These are phyloP conservation scores for Scaptomyza hsui DNA, from an alignment of 1,140 invertebrate species.

Conservation along the genomic window DNA sequence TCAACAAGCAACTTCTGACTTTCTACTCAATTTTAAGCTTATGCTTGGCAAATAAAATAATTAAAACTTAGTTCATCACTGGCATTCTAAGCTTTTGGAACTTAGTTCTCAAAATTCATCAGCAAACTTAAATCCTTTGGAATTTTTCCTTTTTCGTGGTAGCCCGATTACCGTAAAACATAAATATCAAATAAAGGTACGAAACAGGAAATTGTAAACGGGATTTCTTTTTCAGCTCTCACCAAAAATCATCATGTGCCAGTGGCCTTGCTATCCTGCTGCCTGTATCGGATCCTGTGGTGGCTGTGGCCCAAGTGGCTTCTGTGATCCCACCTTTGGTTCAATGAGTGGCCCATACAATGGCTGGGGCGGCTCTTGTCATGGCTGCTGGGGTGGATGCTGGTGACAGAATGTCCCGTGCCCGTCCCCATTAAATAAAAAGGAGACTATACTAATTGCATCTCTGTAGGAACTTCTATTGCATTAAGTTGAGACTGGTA, in stretches of 20 bases:
- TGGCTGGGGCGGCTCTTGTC: conserved; percentile 4
- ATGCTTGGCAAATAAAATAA: neutral
- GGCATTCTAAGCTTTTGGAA: conserved; percentile 19
- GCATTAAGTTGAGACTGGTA: neutral
- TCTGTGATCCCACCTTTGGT: conserved; percentile 29
- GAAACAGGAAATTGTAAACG: neutral
- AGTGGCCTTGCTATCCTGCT: conserved; percentile 23
- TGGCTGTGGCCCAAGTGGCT: conserved; percentile 18
- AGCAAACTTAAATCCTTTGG: conserved; percentile 6
- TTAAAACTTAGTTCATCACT: conserved; percentile 21
- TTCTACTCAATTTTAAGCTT: neutral
- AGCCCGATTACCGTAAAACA: conserved; percentile 6
- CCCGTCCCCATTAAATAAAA: neutral
- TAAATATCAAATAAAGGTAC: neutral
- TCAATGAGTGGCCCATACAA: neutral
- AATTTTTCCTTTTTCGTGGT: conserved; percentile 46
- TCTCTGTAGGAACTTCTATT: neutral
- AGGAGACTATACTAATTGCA: neutral
- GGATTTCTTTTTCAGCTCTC: conserved; percentile 8
- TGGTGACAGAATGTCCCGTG: neutral
- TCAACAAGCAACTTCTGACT: neutral
- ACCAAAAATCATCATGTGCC: conserved; percentile 20
- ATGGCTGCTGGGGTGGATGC: conserved; percentile 11
- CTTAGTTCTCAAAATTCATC: conserved; percentile 4
- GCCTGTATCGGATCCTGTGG: conserved; percentile 31